Conservation (phyloP, 2,888 invertebrate species). For the Ischnus inquisitorius region DNA sequence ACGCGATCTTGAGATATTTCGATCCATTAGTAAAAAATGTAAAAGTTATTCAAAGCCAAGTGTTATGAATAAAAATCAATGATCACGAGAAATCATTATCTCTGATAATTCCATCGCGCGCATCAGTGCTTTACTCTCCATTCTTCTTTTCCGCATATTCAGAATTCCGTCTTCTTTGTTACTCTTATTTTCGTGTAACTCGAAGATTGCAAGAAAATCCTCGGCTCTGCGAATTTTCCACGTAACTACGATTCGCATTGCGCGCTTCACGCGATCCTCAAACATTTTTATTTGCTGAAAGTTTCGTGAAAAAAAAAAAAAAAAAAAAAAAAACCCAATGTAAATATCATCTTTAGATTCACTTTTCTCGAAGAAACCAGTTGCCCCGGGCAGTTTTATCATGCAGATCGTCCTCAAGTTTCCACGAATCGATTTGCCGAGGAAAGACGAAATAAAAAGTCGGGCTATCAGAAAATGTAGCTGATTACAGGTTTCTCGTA, state of each 20-base stretch:
- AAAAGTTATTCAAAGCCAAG: too few species aligned
- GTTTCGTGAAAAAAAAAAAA: not conserved
- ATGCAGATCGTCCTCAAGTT: not conserved
- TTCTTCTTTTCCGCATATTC: too few species aligned
- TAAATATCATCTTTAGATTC: slow-evolving; percentile 6
- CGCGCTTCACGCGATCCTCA: not conserved
- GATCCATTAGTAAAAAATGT: too few species aligned
- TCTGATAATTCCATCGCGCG: too few species aligned
- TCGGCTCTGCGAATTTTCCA: too few species aligned
- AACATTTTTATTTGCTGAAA: not conserved
- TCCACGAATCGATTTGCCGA: not conserved
- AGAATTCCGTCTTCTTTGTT: too few species aligned
- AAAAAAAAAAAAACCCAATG: not conserved
- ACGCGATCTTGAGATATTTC: too few species aligned
- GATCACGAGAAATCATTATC: too few species aligned
- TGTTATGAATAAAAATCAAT: too few species aligned
- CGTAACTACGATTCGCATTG: not conserved
- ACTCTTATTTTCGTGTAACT: too few species aligned
- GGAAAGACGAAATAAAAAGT: not conserved
- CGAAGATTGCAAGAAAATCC: too few species aligned
- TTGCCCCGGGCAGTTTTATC: not conserved
- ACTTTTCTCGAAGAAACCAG: slow-evolving; percentile 1
- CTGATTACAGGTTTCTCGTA: slow-evolving; percentile 17
- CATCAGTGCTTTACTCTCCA: too few species aligned
- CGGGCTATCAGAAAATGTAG: not conserved